Evolutionary conservation across 1,140 invertebrate species (phyloP).

Genomic region (Ephestia elutella): DNA sequence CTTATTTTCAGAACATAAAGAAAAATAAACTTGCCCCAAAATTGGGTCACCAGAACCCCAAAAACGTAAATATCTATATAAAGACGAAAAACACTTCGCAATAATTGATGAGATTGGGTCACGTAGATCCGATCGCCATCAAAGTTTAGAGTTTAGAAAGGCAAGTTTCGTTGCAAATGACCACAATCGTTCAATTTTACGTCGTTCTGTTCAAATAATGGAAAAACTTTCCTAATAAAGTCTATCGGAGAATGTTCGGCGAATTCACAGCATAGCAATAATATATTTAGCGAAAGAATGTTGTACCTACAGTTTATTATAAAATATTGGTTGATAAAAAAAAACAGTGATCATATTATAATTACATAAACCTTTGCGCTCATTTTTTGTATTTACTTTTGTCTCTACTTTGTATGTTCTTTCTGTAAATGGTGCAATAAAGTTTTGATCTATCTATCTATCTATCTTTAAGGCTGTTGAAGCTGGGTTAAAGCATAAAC

Average conservation of each 20-base stretch:
- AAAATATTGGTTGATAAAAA: too few relatives aligned
- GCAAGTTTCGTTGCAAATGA: conserved; percentile 25
- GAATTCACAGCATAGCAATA: neutral
- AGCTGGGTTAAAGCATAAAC: too few relatives aligned
- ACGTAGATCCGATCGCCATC: neutral
- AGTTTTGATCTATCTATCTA: too few relatives aligned
- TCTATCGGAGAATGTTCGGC: conserved; percentile 19
- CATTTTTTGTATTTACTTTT: too few relatives aligned
- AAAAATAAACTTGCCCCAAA: too few relatives aligned
- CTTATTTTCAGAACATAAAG: too few relatives aligned
- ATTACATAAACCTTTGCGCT: too few relatives aligned
- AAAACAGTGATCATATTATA: too few relatives aligned
- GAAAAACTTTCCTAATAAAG: conserved; percentile 42
- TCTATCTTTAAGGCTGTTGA: too few relatives aligned
- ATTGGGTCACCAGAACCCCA: too few relatives aligned
- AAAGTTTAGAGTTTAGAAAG: neutral
- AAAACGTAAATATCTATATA: neutral
- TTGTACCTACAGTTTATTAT: neutral
- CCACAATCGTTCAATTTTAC: conserved; percentile 32
- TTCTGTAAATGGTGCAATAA: too few relatives aligned
- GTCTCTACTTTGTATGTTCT: too few relatives aligned
- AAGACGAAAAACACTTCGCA: neutral
- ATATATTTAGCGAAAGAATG: neutral
- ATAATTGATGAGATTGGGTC: neutral
- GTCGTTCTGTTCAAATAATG: conserved; percentile 31